These are phyloP conservation scores for Coelopa frigida DNA, from an alignment of 1,140 invertebrate species.

Conservation along the genomic window DNA sequence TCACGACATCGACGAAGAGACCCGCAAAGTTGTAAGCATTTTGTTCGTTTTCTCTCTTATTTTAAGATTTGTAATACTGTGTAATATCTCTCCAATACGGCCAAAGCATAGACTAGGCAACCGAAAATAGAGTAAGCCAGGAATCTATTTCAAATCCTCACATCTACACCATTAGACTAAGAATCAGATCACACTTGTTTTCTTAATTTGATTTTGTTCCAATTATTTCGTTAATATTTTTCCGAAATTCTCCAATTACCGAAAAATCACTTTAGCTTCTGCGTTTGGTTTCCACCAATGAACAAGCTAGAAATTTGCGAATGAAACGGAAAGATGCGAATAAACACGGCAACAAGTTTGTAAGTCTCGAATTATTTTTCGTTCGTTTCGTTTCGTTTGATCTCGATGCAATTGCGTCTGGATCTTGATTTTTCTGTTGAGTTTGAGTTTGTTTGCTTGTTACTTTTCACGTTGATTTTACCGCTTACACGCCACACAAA, in stretches of 20 bases:
- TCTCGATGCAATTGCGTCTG: conserved; percentile 1
- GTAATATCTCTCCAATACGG: too few relatives aligned
- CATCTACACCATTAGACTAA: conserved; percentile 14
- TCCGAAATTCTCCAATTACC: not conserved
- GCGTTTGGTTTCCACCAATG: conserved; percentile 35
- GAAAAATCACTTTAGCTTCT: conserved; percentile 20
- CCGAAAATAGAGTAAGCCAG: too few relatives aligned
- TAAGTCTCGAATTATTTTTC: conserved; percentile 25
- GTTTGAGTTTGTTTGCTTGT: not conserved
- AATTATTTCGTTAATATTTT: not conserved
- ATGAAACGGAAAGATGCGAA: conserved; percentile 10
- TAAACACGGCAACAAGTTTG: conserved; percentile 17
- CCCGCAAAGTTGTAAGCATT: conserved; percentile 55
- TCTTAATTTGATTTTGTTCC: conserved; percentile 1
- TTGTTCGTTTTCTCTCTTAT: conserved; percentile 20
- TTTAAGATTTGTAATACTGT: conserved; percentile 18
- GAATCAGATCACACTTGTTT: not conserved
- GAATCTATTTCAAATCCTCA: too few relatives aligned
- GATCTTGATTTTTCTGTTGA: conserved; percentile 4
- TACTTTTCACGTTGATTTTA: not conserved
- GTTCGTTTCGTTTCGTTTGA: not conserved
- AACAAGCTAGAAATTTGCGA: conserved; percentile 16
- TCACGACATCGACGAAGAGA: conserved; percentile 52
- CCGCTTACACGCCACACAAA: too few relatives aligned
- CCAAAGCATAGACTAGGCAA: too few relatives aligned